phyloP scores from a whole-genome alignment of 2,113 vertebrate genomes.

The Pantherophis guttatus region DNA sequence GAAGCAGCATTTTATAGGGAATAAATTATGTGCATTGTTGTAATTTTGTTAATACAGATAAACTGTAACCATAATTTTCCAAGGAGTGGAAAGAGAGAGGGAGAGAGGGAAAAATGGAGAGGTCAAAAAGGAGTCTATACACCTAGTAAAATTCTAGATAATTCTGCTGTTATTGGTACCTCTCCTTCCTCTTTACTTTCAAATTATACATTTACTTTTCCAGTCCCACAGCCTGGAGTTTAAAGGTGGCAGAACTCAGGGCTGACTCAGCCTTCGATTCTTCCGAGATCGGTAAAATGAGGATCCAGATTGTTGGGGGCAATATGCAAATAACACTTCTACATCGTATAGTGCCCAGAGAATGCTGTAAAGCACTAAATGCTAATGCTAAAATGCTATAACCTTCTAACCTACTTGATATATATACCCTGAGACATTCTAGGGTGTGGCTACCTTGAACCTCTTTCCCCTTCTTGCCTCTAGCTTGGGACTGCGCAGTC shows the following conservation, averaged over 20 bases:
- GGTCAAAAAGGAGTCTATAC: not conserved
- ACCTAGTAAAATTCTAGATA: not conserved
- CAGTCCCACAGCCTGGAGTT: not conserved
- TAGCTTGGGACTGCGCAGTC: not conserved
- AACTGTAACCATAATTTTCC: not conserved
- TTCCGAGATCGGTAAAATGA: not conserved
- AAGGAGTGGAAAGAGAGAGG: not conserved
- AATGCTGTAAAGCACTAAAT: not conserved
- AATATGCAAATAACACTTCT: not conserved
- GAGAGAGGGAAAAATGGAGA: not conserved
- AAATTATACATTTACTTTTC: too few species aligned
- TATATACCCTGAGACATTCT: not conserved
- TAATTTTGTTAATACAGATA: not conserved
- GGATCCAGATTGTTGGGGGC: not conserved
- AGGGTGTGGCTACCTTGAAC: too few species aligned
- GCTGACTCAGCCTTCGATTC: not conserved
- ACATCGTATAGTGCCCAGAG: not conserved
- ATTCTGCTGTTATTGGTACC: not conserved
- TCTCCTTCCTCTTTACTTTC: not conserved
- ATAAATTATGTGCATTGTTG: not conserved
- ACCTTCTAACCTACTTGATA: not conserved
- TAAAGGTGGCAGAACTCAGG: not conserved
- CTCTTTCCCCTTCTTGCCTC: not conserved
- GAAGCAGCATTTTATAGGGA: slow-evolving; percentile 5
- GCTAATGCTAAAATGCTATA: not conserved